Evolutionary conservation across 2,888 invertebrate genomes (phyloP).

Genomic region (Harmothoe impar): DNA sequence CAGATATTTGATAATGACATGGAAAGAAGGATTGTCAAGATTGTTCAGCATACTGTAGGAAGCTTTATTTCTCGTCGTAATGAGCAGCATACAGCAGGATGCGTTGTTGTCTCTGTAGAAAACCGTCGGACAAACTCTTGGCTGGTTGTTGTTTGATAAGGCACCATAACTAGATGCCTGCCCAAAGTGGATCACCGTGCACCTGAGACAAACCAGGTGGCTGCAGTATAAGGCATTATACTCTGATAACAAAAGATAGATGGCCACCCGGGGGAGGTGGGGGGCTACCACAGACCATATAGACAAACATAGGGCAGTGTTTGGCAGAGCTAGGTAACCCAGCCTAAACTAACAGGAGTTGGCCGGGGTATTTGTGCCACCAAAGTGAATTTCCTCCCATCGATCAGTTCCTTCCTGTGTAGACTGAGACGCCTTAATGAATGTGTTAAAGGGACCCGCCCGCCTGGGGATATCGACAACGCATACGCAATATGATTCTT

Average conservation of each 20-base stretch:
- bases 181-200: not conserved
- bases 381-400: slow-evolving; percentile 38
- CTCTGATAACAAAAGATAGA: not conserved
- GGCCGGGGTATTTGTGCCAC: not conserved
- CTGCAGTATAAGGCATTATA: not conserved
- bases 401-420: not conserved
- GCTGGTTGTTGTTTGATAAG: too few species aligned
- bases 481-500: not conserved
- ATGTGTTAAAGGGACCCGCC: not conserved
- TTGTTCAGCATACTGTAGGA: too few species aligned
- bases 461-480: not conserved
- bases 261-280: not conserved
- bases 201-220: slow-evolving; percentile 20
- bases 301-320: not conserved
- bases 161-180: not conserved
- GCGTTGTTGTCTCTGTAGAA: too few species aligned
- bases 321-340: not conserved
- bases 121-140: too few species aligned
- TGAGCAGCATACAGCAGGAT: too few species aligned
- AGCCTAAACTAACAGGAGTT: too few species aligned
- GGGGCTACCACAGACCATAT: not conserved
- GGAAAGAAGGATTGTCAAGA: too few species aligned
- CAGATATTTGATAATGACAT: too few species aligned
- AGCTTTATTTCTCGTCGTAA: too few species aligned
- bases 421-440: slow-evolving; percentile 6